These are phyloP conservation scores for Todiramphus saurophagus DNA, from an alignment of 2,113 vertebrate genomes.

Conservation along the genomic window DNA sequence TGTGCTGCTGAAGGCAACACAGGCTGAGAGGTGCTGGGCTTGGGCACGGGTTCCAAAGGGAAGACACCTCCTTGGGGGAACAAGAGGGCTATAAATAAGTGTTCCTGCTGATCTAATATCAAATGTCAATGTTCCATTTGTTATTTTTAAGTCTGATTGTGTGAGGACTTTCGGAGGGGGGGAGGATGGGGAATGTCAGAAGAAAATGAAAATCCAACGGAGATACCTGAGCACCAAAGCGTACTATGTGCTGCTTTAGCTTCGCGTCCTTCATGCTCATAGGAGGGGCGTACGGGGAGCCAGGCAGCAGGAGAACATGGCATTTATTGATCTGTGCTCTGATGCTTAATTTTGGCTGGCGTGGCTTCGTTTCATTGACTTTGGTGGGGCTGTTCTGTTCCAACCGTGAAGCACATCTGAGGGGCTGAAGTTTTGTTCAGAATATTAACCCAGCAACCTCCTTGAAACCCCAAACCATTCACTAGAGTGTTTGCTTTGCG, in stretches of 20 bases:
- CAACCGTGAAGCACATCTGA: background rate
- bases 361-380: background rate
- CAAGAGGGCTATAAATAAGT: constrained; percentile 3
- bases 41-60: background rate
- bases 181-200: background rate
- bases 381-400: background rate
- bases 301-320: background rate
- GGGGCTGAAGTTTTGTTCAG: background rate
- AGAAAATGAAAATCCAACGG: background rate
- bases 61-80: background rate
- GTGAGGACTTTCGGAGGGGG: background rate
- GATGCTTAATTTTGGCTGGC: background rate
- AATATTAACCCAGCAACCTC: background rate
- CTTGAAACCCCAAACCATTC: background rate
- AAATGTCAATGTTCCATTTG: background rate
- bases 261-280: background rate
- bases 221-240: background rate
- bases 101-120: background rate
- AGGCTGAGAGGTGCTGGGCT: fast-evolving
- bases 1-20: background rate
- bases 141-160: constrained; percentile 16
- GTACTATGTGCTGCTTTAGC: background rate
- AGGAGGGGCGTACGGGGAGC: background rate
- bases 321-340: background rate
- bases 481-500: background rate